Conservation (phyloP, 2,113 vertebrate genomes). For the Brachyhypopomus occidentalis region DNA sequence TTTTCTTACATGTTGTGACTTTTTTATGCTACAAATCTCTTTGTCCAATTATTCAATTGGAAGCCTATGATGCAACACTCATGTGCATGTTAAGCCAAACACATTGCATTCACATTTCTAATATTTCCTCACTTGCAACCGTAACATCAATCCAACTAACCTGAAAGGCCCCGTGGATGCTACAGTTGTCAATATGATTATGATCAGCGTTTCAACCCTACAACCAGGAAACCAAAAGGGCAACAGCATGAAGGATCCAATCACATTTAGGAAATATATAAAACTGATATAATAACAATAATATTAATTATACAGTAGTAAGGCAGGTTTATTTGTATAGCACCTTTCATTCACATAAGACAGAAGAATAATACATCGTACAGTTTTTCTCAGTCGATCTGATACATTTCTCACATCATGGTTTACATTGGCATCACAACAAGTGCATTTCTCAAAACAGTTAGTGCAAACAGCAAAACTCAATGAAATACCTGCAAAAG, state of each 20-base stretch:
- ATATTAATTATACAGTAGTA: no score
- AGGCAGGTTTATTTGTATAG: no score
- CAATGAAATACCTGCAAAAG: no score
- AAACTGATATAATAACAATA: no score
- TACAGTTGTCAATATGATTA: not conserved
- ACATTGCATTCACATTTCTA: constrained; percentile 1
- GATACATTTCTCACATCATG: no score
- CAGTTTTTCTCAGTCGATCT: no score
- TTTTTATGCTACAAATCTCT: not conserved
- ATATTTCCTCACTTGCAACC: not conserved
- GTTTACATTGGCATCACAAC: no score
- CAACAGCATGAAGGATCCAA: not conserved
- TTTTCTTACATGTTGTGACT: not conserved
- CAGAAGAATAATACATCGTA: no score
- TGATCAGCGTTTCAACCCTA: not conserved
- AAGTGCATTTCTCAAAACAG: no score
- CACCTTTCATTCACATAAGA: no score
- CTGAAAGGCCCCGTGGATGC: not conserved
- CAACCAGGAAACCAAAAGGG: not conserved
- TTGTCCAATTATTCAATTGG: not conserved
- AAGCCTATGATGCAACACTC: not conserved
- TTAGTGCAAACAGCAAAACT: no score
- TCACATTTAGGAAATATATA: no score
- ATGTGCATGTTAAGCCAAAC: not conserved
- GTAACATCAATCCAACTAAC: constrained; percentile 7